Evolutionary conservation across 53 echinoderm and acorn worm genomes (phyloP), one percentile per base, ranked within the genome.

Genomic region (Zoroaster sp.): DNA sequence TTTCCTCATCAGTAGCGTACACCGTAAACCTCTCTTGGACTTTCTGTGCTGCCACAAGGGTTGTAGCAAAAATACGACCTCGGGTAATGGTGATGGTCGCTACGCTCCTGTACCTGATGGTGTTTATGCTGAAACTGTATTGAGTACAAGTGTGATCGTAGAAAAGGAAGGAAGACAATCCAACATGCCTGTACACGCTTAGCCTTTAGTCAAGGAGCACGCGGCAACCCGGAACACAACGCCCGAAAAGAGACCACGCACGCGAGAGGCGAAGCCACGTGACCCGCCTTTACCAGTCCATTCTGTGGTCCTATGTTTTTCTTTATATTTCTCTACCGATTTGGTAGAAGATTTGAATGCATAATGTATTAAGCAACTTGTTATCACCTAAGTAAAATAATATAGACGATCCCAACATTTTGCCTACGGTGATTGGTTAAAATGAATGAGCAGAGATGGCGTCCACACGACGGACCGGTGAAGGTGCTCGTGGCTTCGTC

Each of bases 41-140:
- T 54, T 35, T 28, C 41, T 81, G 40, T 40, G 17, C 33, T 35
- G 42, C 13, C 35, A 36, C 15, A 66, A 66, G 41, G 23, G 28
- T 59, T 59, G 63, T 28, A 28, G 63, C 10, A 59, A 25, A 28
- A 8, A 25, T 8, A 13, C 0, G 3, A 42, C 66, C 66, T 33
- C 40, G 3, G 7, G 28, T 11, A 15, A 8, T 4, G 23, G 40
- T 59, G 80, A 80, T 5, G 65, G 81, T 36, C 81, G 67, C 7
- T 67, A 81, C 42, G 81, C 81, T 5, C 81, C 81, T 6, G 68
- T 81, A 17, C 81, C 81, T 13, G 81, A 81, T 17, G 67, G 81
- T 15, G 81, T 66, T 17, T 81, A 68, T 23, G 67, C 68, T 5
- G 81, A 81, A 15, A 81, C 81, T 28, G 63, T 59, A 11, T 59